Base-by-base conservation (phyloP, 2,888 invertebrate genomes). In the Enchytraeus crypticus region DNA sequence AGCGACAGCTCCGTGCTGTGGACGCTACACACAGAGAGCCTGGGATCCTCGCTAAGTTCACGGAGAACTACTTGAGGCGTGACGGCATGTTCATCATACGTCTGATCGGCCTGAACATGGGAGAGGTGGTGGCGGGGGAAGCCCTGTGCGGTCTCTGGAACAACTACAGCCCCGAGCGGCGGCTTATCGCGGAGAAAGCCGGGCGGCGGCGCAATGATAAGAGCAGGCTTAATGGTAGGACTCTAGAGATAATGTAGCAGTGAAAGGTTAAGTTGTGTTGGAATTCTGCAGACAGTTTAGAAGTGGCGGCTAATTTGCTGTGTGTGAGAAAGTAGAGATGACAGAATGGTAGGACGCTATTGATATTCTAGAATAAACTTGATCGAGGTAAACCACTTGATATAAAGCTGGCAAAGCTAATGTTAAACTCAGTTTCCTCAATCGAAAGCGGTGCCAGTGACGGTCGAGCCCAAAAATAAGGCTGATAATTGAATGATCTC, bases 61-160 rank as follows among this genome's bases (percentile, higher is more conserved):
- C 71, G 8, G 71, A 71, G 58, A 69, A 71, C 63, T 71, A 71
- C 51, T 66, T 71, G 23, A 62, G 71, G 21, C 34, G 69, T 18
- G 71, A 71, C 58, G 71, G 71, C 11, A 64, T 71, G 61, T 71
- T 71, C 62, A 68, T 71, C 45, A 49, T 71, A 8, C 63, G 70
- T 18, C 62, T 71, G 43, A 70, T 71, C 34, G 69, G 70, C 11
- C 68, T 71, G 61, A 71, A 71, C 62, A 65, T 69, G 64, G 70
- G 71, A n/a, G 71, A 71, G 55, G 69, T 71, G 32, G 66, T 71
- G 30, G 70, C 71, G 21, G 71, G 71, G 11, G 71, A 71, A 56
- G 64, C 68, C 34, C 68, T 69, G 26, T 71, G 70, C 51, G 71
- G 71, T 27, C 63, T 71, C 26, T 71, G 71, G 71, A 71, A 69